Evolutionary conservation across 2,113 vertebrate genomes (phyloP), one percentile per base, ranked within the genome.

Genomic region (Prinia subflava): DNA sequence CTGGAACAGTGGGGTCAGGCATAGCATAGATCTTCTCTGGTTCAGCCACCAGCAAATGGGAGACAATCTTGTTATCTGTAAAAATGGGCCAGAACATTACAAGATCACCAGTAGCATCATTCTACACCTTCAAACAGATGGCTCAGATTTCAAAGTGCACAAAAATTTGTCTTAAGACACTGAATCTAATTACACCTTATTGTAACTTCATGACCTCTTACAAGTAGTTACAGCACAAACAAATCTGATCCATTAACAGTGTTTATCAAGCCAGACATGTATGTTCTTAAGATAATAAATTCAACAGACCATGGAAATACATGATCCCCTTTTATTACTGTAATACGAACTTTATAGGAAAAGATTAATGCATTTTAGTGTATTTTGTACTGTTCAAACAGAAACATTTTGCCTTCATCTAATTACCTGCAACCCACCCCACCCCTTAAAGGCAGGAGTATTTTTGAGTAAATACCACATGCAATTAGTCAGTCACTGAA

Each of bases 51-150:
- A 99, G 98, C 98, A 99, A 98, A 98, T 99, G 99, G 94, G 99
- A 99, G 96, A 99, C 99, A 94, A 99, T 99, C 98, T 99, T 99
- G 98, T 99, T 99, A 99, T 99, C 99, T 99, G 99, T 97, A 98
- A 98, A 98, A 98, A 97, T n/a, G 91, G 92, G 95, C 81, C 98
- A 98, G 94, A 97, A 94, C 63, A 91, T 83, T 84, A 77, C 46
- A 91, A 89, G 59, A 95, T 97, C 96, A 98, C 91, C 77, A 95
- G 90, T 6, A 92, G 82, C 37, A 83, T 74, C 65, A 71, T 52
- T 84, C 56, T 62, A 23, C 73, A 87, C 71, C 71, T 77, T 60
- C 78, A 83, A 90, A 94, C 46, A 92, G 41, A 89, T 74, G 39
- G 42, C 41, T 94, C 33, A 35, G 49, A 71, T 82, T 87, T 76